Base-by-base conservation (phyloP, 2,113 vertebrate species). In the Coregonus clupeaformis region DNA sequence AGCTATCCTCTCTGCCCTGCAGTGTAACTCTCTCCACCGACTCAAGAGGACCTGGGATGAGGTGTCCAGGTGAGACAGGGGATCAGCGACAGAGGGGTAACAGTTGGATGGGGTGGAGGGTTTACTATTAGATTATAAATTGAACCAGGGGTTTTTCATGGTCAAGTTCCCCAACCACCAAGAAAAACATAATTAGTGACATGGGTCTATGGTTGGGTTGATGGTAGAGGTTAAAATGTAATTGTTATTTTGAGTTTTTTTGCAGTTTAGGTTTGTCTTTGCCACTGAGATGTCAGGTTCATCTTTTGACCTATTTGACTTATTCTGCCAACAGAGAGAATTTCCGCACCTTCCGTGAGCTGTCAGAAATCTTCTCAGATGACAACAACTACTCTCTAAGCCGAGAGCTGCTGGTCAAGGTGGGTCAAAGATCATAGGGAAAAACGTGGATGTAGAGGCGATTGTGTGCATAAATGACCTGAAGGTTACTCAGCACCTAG, bases 301-400 rank as follows among this genome's bases (percentile, higher is more conserved):
- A 16, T 42, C 72, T 57, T 52, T 14, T 18, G 27, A 70, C 36
- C 6, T 42, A 42, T 11, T 42, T 42, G 36, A 42, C 36, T 32
- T 20, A 36, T 64, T 32, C 42, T 62, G 1, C 22, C 3, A 0
- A 0, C 88, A 98, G 98, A 78, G 98, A 99, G 78, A 98, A 96
- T 79, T 87, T 98, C 82, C 94, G 98, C 25, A 94, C 94, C 16
- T 99, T 99, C 80, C 95, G 96, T 0, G 97, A 99, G 81, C 93
- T 99, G 55, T 99, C 97, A 0, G 98, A 98, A 91, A 99, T 99
- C 84, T 99, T 99, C 91, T 99, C 97, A 0, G 97, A 99, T 0
- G 97, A 99, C 89, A 99, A 99, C 92, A 99, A 99, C 92, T 97
- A 99, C 88, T 99, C 98, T 0, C 88, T 99, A 62, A 99, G 98